Conservation (phyloP, 1,140 invertebrate species). For the Bombus turneri region DNA sequence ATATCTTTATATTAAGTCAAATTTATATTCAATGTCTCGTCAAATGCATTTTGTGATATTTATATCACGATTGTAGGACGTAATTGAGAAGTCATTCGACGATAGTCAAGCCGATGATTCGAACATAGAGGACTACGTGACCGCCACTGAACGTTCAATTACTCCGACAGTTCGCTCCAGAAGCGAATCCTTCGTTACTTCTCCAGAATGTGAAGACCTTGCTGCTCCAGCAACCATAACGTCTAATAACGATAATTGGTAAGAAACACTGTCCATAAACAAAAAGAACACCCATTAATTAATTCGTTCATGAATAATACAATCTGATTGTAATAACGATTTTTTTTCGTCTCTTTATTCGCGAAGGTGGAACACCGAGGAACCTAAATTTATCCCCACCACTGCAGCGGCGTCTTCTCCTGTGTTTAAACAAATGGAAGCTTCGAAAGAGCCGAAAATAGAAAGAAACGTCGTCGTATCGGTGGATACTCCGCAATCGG, state of each 20-base stretch:
- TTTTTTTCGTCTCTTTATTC: not conserved
- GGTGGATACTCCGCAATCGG: not conserved
- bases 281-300: not conserved
- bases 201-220: conserved; percentile 85
- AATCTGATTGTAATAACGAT: not conserved
- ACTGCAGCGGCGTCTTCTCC: not conserved
- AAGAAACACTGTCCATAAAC: not conserved
- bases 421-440: conserved; percentile 16
- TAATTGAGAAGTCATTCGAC: conserved; percentile 40
- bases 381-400: conserved; percentile 1
- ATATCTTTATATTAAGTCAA: not conserved
- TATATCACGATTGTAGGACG: conserved; percentile 30
- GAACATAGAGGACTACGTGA: conserved; percentile 85
- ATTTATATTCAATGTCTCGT: not conserved
- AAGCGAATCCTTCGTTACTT: conserved; percentile 86
- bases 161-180: conserved; percentile 84
- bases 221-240: conserved; percentile 39
- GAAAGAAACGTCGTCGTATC: not conserved
- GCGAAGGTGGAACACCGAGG: conserved; percentile 28
- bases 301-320: not conserved
- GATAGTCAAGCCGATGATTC: conserved; percentile 83
- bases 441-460: not conserved
- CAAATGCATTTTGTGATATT: conserved; percentile 5
- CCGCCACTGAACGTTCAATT: conserved; percentile 87
- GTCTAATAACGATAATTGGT: conserved; percentile 27